Evolutionary conservation across 1,140 invertebrate genomes (phyloP).

Genomic region (Rhagoletis pomonella): DNA sequence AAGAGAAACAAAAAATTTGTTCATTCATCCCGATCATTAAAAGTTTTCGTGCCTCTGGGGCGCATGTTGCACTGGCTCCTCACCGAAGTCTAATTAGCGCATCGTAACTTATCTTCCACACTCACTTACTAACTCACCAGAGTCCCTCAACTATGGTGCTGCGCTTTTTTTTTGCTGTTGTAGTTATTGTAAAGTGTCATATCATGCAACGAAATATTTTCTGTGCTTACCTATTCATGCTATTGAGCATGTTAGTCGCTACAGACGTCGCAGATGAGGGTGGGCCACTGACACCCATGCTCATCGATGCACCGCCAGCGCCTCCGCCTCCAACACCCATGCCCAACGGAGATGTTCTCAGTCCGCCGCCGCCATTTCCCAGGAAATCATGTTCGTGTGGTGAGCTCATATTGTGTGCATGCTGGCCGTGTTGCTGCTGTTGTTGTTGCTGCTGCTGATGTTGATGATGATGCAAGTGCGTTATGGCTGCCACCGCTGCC

Average conservation of each 20-base stretch:
- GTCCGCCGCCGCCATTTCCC: slow-evolving; percentile 61
- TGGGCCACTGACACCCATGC: slow-evolving; percentile 21
- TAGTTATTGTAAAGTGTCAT: background rate
- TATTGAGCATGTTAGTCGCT: slow-evolving; percentile 74
- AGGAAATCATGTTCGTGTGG: slow-evolving; percentile 70
- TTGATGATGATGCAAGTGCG: slow-evolving; percentile 63
- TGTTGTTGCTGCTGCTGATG: slow-evolving; percentile 74
- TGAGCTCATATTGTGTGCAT: slow-evolving; percentile 71
- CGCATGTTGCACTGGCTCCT: background rate
- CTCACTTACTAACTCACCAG: too few species aligned
- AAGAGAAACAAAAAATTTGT: background rate
- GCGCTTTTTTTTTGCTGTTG: background rate
- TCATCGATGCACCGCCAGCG: background rate
- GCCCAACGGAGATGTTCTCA: slow-evolving; percentile 35
- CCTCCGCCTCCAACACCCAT: slow-evolving; percentile 25
- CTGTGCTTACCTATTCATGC: slow-evolving; percentile 75
- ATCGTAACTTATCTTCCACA: background rate
- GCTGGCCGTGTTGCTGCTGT: slow-evolving; percentile 61
- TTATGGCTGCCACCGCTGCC: slow-evolving; percentile 39
- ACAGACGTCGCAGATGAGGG: slow-evolving; percentile 59
- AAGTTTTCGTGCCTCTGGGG: background rate
- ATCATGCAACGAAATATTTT: slow-evolving; percentile 30
- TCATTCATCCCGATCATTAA: background rate
- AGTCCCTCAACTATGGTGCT: background rate
- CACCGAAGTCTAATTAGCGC: slow-evolving; percentile 33